Base-by-base conservation (phyloP, 2,888 invertebrate species). In the Esperia sulphurella region DNA sequence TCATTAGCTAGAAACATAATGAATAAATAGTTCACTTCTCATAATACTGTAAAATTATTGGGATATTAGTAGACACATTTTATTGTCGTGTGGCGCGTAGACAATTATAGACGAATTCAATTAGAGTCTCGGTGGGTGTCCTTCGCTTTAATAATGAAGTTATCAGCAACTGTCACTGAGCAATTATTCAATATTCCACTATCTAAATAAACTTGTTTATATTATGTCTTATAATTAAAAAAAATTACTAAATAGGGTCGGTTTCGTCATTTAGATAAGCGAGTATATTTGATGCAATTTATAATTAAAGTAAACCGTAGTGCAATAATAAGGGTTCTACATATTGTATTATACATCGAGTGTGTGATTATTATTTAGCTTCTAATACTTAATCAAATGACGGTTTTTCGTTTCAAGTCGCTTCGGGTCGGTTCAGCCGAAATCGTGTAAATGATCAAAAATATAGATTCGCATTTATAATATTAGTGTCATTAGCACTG, bases 41-140 rank as follows among this genome's bases (percentile, higher is more conserved):
- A n/a, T n/a, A n/a, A n/a, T 10, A 8, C 8, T 33, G 3, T 10
- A 33, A 33, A 33, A 10, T 10, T 10, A 6, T 6, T 33, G 8
- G 1, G 33, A 33, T 33, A 8, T 33, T 10, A 33, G 7, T 33
- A 33, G 10, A 8, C 33, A 10, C 7, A 8, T 33, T 33, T 14
- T 39, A 12, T 51, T 53, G 48, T 55, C 53, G 50, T 61, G 59
- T 58, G 62, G 30, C 9, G 14, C 31, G 43, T 39, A 12, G 28
- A 10, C 12, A 30, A 47, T 45, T 45, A 49, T n/a, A 49, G 45
- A 40, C 39, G n/a, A 60, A 69, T 69, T 76, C 67, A 75, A 75
- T 75, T 75, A 71, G 45, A 57, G 53, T 60, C 67, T 54, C 65
- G 52, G 67, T 69, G 70, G 71, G 73, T 72, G 75, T 69, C 61